Evolutionary conservation across 2,113 vertebrate genomes (phyloP), one percentile per base, ranked within the genome.

Genomic region (Castor canadensis): DNA sequence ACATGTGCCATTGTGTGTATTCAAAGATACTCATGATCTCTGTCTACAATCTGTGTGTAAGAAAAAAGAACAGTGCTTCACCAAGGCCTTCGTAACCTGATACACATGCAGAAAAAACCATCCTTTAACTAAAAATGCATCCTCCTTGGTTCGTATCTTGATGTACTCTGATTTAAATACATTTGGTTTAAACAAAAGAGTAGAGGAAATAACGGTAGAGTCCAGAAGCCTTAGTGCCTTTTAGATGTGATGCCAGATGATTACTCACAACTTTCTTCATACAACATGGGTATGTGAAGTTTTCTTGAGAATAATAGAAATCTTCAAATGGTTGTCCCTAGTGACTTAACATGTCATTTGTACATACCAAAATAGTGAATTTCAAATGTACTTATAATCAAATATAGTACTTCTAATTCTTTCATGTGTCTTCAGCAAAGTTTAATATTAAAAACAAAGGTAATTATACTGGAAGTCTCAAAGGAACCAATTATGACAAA

Each of bases 391-490:
- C 30, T 91, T 88, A 75, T 35, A 81, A 76, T 86, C 94, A 64
- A 91, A 89, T 28, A 60, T 40, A 91, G 38, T 56, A 88, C 19
- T 94, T 91, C 24, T 52, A n/a, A 94, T 87, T 89, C 40, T 91
- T 30, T 71, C 76, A 80, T 26, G 56, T 69, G 35, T 94, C 83
- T 96, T 96, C 73, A 92, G 71, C 5, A 90, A 72, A 96, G 24
- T 88, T 35, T 79, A 32, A 35, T 43, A 49, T 92, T 95, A 54
- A 95, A 97, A 97, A 94, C 75, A 96, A 56, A n/a, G 22, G 73
- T 54, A 96, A 96, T 7, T 94, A 58, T 52, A 95, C 81, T 92
- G 32, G 54, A 97, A 97, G 15, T 91, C 15, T 60, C 64, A 9
- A 75, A 40, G 92, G 58, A 71, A 9, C 20, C 77, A 94, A 35